phyloP scores from a whole-genome alignment of 2,888 invertebrate species.

The Orthosia incerta region DNA sequence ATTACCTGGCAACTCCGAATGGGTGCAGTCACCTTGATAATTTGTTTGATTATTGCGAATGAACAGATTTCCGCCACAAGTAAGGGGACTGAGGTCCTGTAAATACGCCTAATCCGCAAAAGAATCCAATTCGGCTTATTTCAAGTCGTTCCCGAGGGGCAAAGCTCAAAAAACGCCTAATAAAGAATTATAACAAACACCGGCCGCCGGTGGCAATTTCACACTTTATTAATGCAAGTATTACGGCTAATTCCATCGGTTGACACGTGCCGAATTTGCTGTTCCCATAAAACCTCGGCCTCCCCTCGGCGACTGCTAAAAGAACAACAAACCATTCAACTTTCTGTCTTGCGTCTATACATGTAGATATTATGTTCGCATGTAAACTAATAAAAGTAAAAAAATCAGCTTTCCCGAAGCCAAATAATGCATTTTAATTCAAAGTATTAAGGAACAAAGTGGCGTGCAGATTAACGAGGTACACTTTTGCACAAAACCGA shows the following conservation, averaged over 20 bases:
- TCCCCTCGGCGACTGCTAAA: conserved; percentile 71
- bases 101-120: conserved; percentile 67
- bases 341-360: conserved; percentile 71
- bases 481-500: conserved; percentile 75
- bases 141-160: conserved; percentile 64
- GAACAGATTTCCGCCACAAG: conserved; percentile 27
- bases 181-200: conserved; percentile 89
- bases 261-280: conserved; percentile 90
- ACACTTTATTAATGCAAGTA: conserved; percentile 91
- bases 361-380: conserved; percentile 67
- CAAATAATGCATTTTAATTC: conserved; percentile 76
- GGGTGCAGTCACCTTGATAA: conserved; percentile 61
- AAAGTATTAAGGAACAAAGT: conserved; percentile 72
- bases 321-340: conserved; percentile 73
- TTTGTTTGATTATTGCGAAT: conserved; percentile 51
- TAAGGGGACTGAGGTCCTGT: conserved; percentile 30
- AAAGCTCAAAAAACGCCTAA: conserved; percentile 80
- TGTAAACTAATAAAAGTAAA: conserved; percentile 51
- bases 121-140: conserved; percentile 74
- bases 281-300: conserved; percentile 86
- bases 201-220: conserved; percentile 88
- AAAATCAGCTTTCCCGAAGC: conserved; percentile 50
- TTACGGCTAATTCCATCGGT: conserved; percentile 89
- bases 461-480: conserved; percentile 60
- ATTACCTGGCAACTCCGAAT: conserved; percentile 59